phyloP scores from a whole-genome alignment of 2,113 vertebrate species.

The Pterocles orientalis region DNA sequence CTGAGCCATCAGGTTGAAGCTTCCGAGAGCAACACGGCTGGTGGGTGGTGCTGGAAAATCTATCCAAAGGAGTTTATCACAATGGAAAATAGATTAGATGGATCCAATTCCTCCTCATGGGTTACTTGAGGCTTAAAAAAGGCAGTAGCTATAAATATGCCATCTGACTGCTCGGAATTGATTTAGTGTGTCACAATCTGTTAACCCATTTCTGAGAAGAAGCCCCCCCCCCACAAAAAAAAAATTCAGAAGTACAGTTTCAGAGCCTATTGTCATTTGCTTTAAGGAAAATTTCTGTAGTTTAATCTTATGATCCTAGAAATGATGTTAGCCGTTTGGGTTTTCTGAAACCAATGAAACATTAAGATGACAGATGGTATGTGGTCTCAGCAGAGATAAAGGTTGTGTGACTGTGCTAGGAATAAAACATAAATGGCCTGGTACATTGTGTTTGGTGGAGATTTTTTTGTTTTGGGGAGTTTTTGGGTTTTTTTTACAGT shows the following conservation, averaged over 20 bases:
- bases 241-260: not conserved
- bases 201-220: not conserved
- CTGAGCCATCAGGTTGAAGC: not conserved
- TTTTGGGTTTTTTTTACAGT: not conserved
- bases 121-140: slow-evolving; percentile 8
- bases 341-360: slow-evolving; percentile 46
- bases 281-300: slow-evolving; percentile 31
- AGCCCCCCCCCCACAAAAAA: not conserved
- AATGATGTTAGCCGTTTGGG: slow-evolving; percentile 34
- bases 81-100: not conserved
- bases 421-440: slow-evolving; percentile 25
- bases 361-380: slow-evolving; percentile 64
- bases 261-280: not conserved
- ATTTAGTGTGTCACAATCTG: slow-evolving; percentile 39
- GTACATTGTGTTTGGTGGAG: not conserved
- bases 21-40: rapidly evolving
- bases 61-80: not conserved
- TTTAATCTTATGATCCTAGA: slow-evolving; percentile 34
- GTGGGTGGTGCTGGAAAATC: not conserved
- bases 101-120: not conserved
- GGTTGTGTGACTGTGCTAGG: slow-evolving; percentile 28
- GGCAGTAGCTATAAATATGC: slow-evolving; percentile 21
- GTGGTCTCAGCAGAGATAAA: slow-evolving; percentile 39
- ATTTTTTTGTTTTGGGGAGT: not conserved
- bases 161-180: slow-evolving; percentile 29